Evolutionary conservation across 2,888 invertebrate species (phyloP).

Genomic region (Volucella zonaria): DNA sequence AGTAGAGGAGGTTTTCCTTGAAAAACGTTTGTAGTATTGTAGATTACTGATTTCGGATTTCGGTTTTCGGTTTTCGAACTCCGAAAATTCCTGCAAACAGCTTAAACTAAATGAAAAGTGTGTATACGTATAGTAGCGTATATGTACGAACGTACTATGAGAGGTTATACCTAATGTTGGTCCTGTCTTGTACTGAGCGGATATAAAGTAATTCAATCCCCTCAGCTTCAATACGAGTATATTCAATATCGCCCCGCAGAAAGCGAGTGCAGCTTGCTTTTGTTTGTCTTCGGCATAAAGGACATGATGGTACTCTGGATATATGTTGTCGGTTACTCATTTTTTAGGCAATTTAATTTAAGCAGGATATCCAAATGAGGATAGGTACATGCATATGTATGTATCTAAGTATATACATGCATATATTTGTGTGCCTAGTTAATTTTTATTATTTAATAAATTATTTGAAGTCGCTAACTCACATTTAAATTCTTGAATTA

Average conservation of each 20-base stretch:
- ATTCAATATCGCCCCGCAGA: background rate
- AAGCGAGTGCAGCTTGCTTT: background rate
- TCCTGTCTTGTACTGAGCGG: slow-evolving; percentile 7
- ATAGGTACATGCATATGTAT: no score
- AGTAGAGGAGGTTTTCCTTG: background rate
- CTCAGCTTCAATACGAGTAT: background rate
- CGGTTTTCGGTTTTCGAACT: no score
- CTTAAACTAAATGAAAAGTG: no score
- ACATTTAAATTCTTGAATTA: no score
- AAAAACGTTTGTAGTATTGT: background rate
- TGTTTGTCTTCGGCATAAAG: background rate
- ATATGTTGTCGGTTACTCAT: background rate
- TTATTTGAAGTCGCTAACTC: no score
- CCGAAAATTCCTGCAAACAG: no score
- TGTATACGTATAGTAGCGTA: slow-evolving; percentile 22
- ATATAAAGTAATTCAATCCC: slow-evolving; percentile 56
- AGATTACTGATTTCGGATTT: no score
- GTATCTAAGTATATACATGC: no score
- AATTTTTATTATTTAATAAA: no score
- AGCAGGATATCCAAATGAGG: no score
- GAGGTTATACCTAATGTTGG: slow-evolving; percentile 26
- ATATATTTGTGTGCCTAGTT: no score
- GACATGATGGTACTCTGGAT: background rate
- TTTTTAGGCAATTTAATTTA: no score
- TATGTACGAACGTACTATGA: slow-evolving; percentile 8